phyloP scores from a whole-genome alignment of 1,140 invertebrate genomes.

The Dendrolimus kikuchii region DNA sequence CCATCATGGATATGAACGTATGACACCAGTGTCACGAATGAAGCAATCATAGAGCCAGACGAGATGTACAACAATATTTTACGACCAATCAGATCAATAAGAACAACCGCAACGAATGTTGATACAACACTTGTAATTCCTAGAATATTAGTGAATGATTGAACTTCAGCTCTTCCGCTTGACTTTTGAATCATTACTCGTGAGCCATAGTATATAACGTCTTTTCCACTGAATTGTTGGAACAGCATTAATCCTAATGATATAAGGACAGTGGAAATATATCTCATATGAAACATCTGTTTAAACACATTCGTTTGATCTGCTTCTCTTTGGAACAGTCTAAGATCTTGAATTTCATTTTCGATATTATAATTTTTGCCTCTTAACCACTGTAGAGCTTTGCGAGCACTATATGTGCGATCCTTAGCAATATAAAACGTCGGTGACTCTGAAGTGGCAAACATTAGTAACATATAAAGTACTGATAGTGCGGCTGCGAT shows the following conservation, averaged over 20 bases:
- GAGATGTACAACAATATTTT: slow-evolving; percentile 90
- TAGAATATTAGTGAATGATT: slow-evolving; percentile 85
- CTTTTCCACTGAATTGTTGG: slow-evolving; percentile 94
- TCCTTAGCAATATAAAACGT: slow-evolving; percentile 88
- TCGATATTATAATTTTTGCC: slow-evolving; percentile 84
- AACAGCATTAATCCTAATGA: slow-evolving; percentile 93
- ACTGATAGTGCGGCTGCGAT: slow-evolving; percentile 83
- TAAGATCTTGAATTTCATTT: slow-evolving; percentile 84
- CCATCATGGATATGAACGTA: slow-evolving; percentile 82
- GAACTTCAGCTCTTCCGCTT: slow-evolving; percentile 82
- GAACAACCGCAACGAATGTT: slow-evolving; percentile 85
- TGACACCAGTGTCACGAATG: slow-evolving; percentile 78
- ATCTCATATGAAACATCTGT: slow-evolving; percentile 78
- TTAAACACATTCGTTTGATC: slow-evolving; percentile 72
- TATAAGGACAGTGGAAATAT: slow-evolving; percentile 84
- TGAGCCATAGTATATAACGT: slow-evolving; percentile 95
- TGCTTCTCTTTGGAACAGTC: slow-evolving; percentile 81
- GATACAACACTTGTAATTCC: slow-evolving; percentile 91
- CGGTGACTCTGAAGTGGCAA: slow-evolving; percentile 91
- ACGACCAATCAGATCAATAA: slow-evolving; percentile 89
- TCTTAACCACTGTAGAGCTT: slow-evolving; percentile 85
- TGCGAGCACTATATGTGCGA: slow-evolving; percentile 80
- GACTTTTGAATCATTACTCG: slow-evolving; percentile 87
- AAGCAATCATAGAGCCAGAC: slow-evolving; percentile 81
- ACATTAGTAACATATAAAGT: slow-evolving; percentile 84